Base-by-base conservation (phyloP, 1,140 invertebrate genomes). In the Hylaeus anthracinus region DNA sequence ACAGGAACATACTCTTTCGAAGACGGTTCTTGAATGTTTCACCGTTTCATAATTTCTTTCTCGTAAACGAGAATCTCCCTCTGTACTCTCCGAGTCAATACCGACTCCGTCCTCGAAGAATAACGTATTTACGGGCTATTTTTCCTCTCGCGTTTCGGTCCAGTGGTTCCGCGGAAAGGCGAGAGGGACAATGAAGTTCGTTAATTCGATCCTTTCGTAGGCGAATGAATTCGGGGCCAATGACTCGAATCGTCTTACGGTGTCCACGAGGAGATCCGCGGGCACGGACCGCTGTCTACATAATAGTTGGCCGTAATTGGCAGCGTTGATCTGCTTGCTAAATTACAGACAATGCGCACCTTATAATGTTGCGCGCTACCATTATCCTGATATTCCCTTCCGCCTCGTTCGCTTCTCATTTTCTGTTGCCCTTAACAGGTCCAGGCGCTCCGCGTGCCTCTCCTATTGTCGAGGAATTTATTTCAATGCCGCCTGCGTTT, bases 301-400 rank as follows among this genome's bases (percentile, higher is more conserved):
- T 82, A 85, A 85, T 82, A 86, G 75, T 86, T 85, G 81, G 64
- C 65, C 70, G 84, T 88, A 89, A 89, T 89, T 89, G 85, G 77
- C 83, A 79, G 67, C 61, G 76, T 72, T 81, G 77, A 75, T 84
- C 87, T 81, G 84, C 78, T 82, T 67, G 84, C 78, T 88, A 90
- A 89, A 88, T 84, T 89, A 76, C 86, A 69, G 79, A 90, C 88
- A 90, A 90, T 89, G 87, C 82, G 51, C 66, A 76, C 69, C 79
- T 79, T 76, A 77, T 79, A 83, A 88, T 81, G 66, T 88, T 83
- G 71, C 56, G 72, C 82, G 67, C 74, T 72, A 56, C 81, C 61
- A 82, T 88, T 86, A 84, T 85, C 51, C 53, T 37, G 66, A 67
- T 66, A 48, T 83, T 88, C 76, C 73, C 84, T 87, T 85, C 72